Base-by-base conservation (phyloP, 2,888 invertebrate species). In the Ormyrus nitidulus region DNA sequence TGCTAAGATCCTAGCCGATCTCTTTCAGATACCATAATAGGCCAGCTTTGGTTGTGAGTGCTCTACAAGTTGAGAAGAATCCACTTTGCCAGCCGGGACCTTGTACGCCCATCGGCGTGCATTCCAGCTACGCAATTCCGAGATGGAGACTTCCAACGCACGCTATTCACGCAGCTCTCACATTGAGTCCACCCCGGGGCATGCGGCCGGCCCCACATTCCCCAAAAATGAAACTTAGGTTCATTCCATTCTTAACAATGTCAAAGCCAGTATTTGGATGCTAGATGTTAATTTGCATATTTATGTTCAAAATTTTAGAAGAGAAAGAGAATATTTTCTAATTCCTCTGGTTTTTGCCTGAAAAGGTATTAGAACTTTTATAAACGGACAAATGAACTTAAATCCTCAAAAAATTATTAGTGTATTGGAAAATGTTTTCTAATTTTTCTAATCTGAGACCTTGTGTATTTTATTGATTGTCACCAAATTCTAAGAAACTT, bases 161-260 rank as follows among this genome's bases (percentile, higher is more conserved):
- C 92, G 83, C 92, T 92, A 87, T 94, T 87, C 94, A 94, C 89
- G 94, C 94, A 91, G 94, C 95, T 85, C 94, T 95, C 83, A 93
- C 93, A 87, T 91, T 94, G 87, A 93, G 94, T 86, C 93, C 93
- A 83, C 89, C 91, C 82, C 87, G 88, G 58, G 90, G 90, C 84
- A 85, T 86, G 79, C 88, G 89, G 85, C 87, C 88, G 86, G 94
- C 95, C 83, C 96, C 96, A 87, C 95, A 95, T 85, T 97, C 96
- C 87, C 97, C 97, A 83, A 97, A 97, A 93, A 95, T 97, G 95
- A 97, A 97, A 92, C 93, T 97, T 91, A 97, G 97, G 97, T 97
- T 91, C 87, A 90, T 88, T 84, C 19, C 49, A 74, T 78, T 78
- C 65, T 78, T 78, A 78, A 78, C 86, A 82, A 84, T 84, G 51